A percentile compares a stretch with the other conserved stretches of the same genome.
Conservation (phyloP, 2,888 invertebrate species). For the Phaedon cochleariae region DNA sequence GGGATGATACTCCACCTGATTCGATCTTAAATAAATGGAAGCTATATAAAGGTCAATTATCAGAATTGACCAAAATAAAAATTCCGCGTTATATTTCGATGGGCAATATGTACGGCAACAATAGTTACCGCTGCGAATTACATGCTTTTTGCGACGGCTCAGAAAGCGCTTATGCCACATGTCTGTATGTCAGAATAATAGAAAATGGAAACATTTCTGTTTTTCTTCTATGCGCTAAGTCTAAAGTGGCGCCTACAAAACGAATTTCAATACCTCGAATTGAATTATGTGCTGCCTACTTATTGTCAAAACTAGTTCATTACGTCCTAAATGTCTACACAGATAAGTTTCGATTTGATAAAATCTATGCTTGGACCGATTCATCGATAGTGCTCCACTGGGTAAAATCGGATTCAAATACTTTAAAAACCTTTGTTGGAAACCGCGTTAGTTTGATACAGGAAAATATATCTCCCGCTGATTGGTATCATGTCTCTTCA, state of each 20-base stretch:
- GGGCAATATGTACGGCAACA: too few species aligned
- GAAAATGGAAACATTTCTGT: background rate
- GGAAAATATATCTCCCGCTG: background rate
- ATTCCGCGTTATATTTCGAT: background rate
- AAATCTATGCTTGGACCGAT: constrained; percentile 10
- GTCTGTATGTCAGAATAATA: background rate
- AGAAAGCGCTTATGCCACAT: background rate
- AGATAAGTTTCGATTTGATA: background rate
- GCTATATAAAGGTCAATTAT: constrained; percentile 3
- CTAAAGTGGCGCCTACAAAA: background rate
- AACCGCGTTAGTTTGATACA: constrained; percentile 12
- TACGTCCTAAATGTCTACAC: too few species aligned
- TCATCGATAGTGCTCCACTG: constrained; percentile 9
- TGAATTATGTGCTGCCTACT: background rate
- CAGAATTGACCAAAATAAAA: background rate
- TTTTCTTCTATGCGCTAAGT: background rate
- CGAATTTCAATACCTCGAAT: background rate
- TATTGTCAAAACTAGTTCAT: too few species aligned
- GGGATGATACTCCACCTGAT: constrained; percentile 2
- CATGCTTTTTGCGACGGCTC: constrained; percentile 12
- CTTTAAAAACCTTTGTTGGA: constrained; percentile 10
- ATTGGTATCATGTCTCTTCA: constrained; percentile 5
- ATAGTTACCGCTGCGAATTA: background rate
- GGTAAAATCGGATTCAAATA: constrained; percentile 7
- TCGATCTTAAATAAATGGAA: background rate